Evolutionary conservation across 2,888 invertebrate genomes (phyloP), one percentile per base, ranked within the genome.

Genomic region (Drosophila conformis): DNA sequence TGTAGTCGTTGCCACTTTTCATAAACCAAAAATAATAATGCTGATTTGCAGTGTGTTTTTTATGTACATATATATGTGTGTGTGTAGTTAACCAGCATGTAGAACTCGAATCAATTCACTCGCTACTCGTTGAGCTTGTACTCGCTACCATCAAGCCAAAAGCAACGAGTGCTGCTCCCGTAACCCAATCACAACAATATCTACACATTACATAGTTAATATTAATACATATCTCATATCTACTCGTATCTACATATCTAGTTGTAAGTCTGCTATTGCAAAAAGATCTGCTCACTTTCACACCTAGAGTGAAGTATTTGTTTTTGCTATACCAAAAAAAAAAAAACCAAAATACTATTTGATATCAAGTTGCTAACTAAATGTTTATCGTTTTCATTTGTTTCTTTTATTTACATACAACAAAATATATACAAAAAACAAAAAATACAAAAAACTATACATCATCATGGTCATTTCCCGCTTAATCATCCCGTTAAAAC

Each of bases 381-480:
- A 91, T 92, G 91, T 92, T 92, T 92, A 85, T 84, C 87, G 90
- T 91, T 87, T 85, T 89, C 87, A 85, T 91, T 91, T 90, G 91
- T 92, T 92, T 90, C 82, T 90, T 92, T 89, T 90, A 87, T 91
- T 89, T 89, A 86, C 85, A 91, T 87, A 90, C 82, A 83, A 89
- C 78, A 79, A 82, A 79, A 77, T 75, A 76, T 58, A 78, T 48
- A 73, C 73, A 73, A 80, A 79, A 78, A 60, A 48, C 3, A n/a
- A 11, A 21, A 42, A 21, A 74, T 64, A 82, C 67, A 68, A 85
- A 76, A 63, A 63, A 79, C 74, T 78, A 84, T 57, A 87, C 83
- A 89, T 91, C 91, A 91, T 92, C 91, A 92, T 92, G 93, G 92
- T 91, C 92, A 93, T 93, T 91, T 89, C 92, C 92, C 78, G 92